Conservation (phyloP, 2,113 vertebrate species). For the Ceyx cyanopectus region DNA sequence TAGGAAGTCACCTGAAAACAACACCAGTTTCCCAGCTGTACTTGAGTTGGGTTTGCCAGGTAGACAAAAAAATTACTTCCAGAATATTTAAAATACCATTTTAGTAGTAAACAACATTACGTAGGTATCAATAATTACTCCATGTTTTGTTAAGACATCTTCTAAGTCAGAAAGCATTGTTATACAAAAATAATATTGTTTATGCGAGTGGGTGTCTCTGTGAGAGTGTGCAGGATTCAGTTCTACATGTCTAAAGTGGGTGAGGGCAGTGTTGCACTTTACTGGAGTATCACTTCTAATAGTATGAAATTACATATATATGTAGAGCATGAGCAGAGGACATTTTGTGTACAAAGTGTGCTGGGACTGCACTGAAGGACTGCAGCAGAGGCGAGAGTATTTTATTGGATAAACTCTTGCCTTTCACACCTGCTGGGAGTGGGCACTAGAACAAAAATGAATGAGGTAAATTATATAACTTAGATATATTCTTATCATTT, state of each 20-base stretch:
- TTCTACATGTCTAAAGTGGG: background rate
- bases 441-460: background rate
- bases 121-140: background rate
- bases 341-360: rapidly evolving
- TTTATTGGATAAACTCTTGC: background rate
- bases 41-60: background rate
- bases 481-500: background rate
- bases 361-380: background rate
- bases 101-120: background rate
- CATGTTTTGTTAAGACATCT: background rate
- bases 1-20: background rate
- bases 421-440: background rate
- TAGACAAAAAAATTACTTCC: background rate
- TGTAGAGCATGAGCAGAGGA: background rate
- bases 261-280: background rate
- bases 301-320: background rate
- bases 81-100: background rate
- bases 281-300: background rate
- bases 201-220: background rate
- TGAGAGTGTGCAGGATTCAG: background rate
- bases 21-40: background rate
- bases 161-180: background rate
- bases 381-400: background rate
- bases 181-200: background rate
- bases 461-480: background rate